Evolutionary conservation across 2,888 invertebrate genomes (phyloP), one percentile per base, ranked within the genome.

Genomic region (Acanthoscelides obtectus): DNA sequence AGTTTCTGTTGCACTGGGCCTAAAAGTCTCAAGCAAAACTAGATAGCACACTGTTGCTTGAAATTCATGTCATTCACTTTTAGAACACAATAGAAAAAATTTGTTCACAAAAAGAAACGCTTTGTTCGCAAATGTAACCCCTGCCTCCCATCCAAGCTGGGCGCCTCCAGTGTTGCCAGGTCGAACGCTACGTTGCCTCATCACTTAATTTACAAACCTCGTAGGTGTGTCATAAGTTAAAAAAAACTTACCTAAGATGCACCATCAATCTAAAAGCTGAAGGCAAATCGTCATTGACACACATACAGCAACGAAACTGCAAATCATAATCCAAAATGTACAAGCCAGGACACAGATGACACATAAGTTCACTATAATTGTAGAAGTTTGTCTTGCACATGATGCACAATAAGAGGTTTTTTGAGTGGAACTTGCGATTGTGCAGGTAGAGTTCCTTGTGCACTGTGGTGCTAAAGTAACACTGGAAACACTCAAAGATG

Each of bases 361-460:
- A 95, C 75, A 95, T 86, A 74, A 95, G 87, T 84, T 95, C 95
- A 87, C 94, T 94, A 86, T 94, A 95, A 85, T 92, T 94, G 86
- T 92, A 94, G 87, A 95, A 95, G 82, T 92, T 94, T 45, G 92
- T 90, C 86, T 94, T 94, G 85, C 95, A 95, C 95, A 95, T 95
- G 77, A 93, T 90, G 86, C 95, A 95, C 75, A 94, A 86, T 72
- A 94, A 88, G 74, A 94, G 91, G 67, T 93, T 91, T 85, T 94
- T 94, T 77, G 94, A 91, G 86, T 95, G 95, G 90, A 94, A 90
- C 86, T 95, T 94, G 71, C 94, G 89, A 84, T 95, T 95, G 85
- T 95, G 95, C 81, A 94, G 87, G 86, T 93, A 95, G 72, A 95
- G 88, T 85, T 95, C 95, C 86, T 95, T 95, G 83, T 94, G 94